Evolutionary conservation across 2,113 vertebrate species (phyloP).

Genomic region (Pluvianellus socialis): DNA sequence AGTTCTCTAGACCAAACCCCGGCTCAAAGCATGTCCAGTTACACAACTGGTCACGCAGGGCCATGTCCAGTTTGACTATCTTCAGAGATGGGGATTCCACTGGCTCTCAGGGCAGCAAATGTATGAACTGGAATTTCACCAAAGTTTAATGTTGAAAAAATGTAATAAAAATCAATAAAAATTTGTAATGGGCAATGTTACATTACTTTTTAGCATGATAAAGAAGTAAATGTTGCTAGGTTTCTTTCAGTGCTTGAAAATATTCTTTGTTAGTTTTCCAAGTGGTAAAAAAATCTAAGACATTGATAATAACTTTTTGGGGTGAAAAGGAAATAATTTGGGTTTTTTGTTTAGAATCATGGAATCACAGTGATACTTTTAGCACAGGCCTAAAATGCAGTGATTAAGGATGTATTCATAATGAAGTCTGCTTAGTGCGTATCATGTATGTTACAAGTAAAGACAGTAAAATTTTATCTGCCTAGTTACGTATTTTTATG

Average conservation of each 20-base stretch:
- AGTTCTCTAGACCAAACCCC: background rate
- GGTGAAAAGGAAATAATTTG: background rate
- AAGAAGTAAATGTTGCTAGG: background rate
- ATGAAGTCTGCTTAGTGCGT: background rate
- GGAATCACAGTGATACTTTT: background rate
- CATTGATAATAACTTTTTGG: background rate
- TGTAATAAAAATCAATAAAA: background rate
- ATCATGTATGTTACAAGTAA: background rate
- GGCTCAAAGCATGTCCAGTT: background rate
- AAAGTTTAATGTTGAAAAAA: background rate
- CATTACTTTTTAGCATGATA: background rate
- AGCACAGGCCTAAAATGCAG: background rate
- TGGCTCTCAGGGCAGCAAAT: background rate
- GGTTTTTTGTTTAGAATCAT: background rate
- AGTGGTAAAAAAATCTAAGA: background rate
- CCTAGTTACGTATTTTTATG: background rate
- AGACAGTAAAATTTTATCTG: background rate
- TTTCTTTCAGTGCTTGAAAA: background rate
- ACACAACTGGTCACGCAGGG: background rate
- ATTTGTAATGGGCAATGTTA: background rate
- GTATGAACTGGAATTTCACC: background rate
- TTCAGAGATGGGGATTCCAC: background rate
- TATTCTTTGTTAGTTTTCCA: background rate
- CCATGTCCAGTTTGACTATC: background rate
- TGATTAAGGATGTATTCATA: background rate